These are phyloP conservation scores for Dicrurus megarhynchus DNA, from an alignment of 2,113 vertebrate genomes.

Conservation along the genomic window DNA sequence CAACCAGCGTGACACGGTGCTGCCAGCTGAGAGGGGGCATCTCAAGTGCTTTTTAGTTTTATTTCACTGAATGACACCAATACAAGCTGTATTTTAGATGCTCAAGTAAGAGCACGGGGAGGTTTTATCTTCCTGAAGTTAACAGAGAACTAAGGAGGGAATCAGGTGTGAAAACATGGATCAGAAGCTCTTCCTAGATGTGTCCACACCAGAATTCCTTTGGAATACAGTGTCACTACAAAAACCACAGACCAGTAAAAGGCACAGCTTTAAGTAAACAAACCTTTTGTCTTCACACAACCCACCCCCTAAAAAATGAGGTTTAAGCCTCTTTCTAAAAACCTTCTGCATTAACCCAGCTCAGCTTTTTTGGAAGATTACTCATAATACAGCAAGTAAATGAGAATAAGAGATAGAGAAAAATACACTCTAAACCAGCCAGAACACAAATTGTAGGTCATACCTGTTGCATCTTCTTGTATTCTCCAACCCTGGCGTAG, in stretches of 20 bases:
- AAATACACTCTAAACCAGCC: background rate
- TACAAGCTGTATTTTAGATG: background rate
- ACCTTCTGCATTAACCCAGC: background rate
- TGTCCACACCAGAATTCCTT: background rate
- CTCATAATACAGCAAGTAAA: background rate
- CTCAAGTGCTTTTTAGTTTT: background rate
- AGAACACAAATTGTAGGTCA: background rate
- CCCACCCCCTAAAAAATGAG: fast-evolving
- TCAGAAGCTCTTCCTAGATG: background rate
- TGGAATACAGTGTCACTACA: background rate
- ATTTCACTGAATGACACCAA: background rate
- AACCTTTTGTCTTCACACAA: background rate
- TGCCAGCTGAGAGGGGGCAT: background rate
- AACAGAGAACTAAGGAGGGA: background rate
- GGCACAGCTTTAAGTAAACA: background rate
- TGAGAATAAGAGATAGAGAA: background rate
- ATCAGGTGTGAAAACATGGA: background rate
- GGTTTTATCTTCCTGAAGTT: background rate
- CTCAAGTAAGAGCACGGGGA: background rate
- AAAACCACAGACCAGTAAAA: background rate
- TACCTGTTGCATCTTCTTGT: constrained; percentile 99
- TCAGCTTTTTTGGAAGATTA: background rate
- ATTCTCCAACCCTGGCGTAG: constrained; percentile 95
- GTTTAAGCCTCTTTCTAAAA: background rate
- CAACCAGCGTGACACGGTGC: background rate